These are phyloP conservation scores for Drosophila pachea DNA, from an alignment of 1,140 invertebrate genomes.

Conservation along the genomic window DNA sequence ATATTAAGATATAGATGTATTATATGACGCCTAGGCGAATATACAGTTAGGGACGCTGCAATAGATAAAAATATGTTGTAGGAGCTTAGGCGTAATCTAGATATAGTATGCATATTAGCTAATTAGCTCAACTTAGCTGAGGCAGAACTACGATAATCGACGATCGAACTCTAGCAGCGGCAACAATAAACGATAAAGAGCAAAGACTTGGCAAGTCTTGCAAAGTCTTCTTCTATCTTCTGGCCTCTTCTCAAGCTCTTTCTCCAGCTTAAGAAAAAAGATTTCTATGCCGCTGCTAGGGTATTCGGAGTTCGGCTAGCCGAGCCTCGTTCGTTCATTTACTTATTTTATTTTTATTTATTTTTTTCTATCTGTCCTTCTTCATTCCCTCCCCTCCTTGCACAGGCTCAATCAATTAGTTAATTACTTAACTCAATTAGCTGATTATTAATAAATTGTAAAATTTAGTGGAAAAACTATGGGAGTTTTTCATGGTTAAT, in stretches of 20 bases:
- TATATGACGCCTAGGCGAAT: not conserved
- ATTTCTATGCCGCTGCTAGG: not conserved
- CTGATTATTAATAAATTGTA: not conserved
- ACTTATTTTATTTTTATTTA: not conserved
- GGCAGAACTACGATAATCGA: no score
- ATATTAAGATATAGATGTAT: not conserved
- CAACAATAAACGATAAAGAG: no score
- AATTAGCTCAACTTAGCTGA: no score
- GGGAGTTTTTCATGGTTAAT: not conserved
- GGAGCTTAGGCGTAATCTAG: not conserved
- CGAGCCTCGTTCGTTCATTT: not conserved
- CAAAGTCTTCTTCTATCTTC: no score
- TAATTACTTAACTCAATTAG: constrained; percentile 49
- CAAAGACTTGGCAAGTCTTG: no score
- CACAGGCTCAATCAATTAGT: constrained; percentile 17
- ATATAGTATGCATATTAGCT: not conserved
- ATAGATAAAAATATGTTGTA: constrained; percentile 18
- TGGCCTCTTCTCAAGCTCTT: not conserved
- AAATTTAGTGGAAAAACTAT: constrained; percentile 3
- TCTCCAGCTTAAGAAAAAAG: not conserved
- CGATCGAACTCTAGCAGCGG: not conserved
- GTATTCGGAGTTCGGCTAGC: not conserved
- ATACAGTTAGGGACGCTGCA: constrained; percentile 4
- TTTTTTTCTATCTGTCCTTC: not conserved
- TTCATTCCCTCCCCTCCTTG: not conserved